Percentiles rank a stretch among this genome's conserved stretches.
phyloP scores from a whole-genome alignment of 2,888 invertebrate genomes.

The Malacosoma neustria region DNA sequence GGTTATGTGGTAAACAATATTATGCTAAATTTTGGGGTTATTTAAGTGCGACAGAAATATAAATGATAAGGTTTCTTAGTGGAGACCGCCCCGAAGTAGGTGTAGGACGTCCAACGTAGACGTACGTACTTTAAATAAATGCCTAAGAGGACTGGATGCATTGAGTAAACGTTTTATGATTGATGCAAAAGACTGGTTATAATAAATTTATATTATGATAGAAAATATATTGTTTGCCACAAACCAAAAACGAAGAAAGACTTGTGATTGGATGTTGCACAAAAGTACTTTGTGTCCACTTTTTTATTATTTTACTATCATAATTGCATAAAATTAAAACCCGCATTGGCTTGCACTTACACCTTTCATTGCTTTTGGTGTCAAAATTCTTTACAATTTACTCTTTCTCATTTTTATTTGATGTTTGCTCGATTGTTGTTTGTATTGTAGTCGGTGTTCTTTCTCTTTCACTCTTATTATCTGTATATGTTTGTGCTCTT shows the following conservation, averaged over 20 bases:
- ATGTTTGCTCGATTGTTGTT: slow-evolving; percentile 42
- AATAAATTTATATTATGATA: too few relatives aligned
- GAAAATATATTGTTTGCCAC: slow-evolving; percentile 19
- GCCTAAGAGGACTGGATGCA: too few relatives aligned
- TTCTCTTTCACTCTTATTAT: slow-evolving; percentile 65
- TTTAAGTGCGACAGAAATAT: too few relatives aligned
- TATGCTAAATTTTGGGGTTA: background rate
- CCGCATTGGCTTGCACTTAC: slow-evolving; percentile 68
- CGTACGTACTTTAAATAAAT: too few relatives aligned
- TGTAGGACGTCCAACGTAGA: too few relatives aligned
- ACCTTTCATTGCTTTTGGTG: slow-evolving; percentile 50
- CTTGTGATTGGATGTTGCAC: slow-evolving; percentile 56
- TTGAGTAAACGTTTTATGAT: too few relatives aligned
- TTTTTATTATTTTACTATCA: slow-evolving; percentile 29
- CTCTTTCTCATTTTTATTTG: slow-evolving; percentile 1
- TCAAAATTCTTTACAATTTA: slow-evolving; percentile 20
- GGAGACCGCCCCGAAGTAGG: too few relatives aligned
- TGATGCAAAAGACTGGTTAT: too few relatives aligned
- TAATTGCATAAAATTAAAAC: slow-evolving; percentile 35
- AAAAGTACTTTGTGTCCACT: slow-evolving; percentile 23
- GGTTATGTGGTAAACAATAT: slow-evolving; percentile 25
- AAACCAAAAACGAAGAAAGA: slow-evolving; percentile 27
- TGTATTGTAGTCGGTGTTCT: slow-evolving; percentile 68
- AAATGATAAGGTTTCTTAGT: too few relatives aligned
- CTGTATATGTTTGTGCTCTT: slow-evolving; percentile 34